Evolutionary conservation across 2,797 vertebrate genomes (phyloP), one percentile per base, ranked within the genome.

Genomic region (Synanceia verrucosa): DNA sequence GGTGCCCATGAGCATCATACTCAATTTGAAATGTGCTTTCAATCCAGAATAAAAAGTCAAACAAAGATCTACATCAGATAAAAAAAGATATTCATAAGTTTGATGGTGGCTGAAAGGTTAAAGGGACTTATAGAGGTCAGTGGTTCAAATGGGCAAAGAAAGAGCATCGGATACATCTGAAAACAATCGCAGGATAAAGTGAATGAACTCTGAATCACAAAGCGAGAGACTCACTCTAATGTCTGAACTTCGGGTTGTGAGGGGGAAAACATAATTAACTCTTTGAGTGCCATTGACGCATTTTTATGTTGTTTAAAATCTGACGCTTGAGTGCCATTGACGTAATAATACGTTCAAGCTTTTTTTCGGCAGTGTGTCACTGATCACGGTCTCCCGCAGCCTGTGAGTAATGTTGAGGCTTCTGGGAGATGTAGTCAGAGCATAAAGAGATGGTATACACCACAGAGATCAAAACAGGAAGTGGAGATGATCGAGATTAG

Each of bases 41-140:
- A 75, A 84, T 83, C 82, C 88, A 82, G 71, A 73, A 51, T 53
- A 48, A 67, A 77, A 69, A 84, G 69, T 87, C 83, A 80, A 78
- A 74, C 39, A 21, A 34, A 74, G 80, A 72, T 81, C 65, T 63
- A 7, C 12, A 6, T 56, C 55, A 53, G 73, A 82, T 84, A 61
- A 76, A 79, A n/a, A 33, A 36, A 53, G 43, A 55, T 33, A 41
- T 13, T 50, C 8, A 3, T 36, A 31, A 71, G 62, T 9, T 44
- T 47, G 63, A 56, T 39, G 46, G 39, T 6, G 11, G 34, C 6
- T 47, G 43, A 2, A 70, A 36, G 43, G 29, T 58, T 34, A 9
- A n/a, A n/a, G 8, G 5, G 21, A 46, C 7, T 28, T 8, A n/a
- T n/a, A 14, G 1, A 46, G 53, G 19, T 64, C 51, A 57, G 37